Conservation (phyloP, 1,140 invertebrate species). For the Sitophilus oryzae region DNA sequence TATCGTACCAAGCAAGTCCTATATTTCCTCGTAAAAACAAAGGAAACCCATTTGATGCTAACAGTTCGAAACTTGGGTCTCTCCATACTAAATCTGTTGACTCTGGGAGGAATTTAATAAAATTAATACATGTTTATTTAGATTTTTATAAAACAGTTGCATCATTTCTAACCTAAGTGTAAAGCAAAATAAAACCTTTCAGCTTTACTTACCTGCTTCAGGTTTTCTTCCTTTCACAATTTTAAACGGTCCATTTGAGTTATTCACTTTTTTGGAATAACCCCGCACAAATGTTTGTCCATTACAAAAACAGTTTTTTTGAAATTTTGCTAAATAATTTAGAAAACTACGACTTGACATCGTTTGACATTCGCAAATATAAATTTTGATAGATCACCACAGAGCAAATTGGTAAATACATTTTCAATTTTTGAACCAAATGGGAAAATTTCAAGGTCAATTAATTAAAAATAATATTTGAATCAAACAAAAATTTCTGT, state of each 20-base stretch:
- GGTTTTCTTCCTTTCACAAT: constrained; percentile 28
- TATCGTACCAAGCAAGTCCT: constrained; percentile 56
- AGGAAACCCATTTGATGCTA: constrained; percentile 58
- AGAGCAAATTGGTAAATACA: background rate
- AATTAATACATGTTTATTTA: background rate
- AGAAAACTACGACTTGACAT: constrained; percentile 23
- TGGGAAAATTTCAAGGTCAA: background rate
- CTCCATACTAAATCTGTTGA: constrained; percentile 35
- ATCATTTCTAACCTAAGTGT: constrained; percentile 5
- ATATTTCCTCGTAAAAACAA: constrained; percentile 66
- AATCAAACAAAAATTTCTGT: no score
- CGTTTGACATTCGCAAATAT: constrained; percentile 12
- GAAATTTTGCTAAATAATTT: constrained; percentile 19
- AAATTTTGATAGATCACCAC: background rate
- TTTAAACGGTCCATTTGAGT: constrained; percentile 32
- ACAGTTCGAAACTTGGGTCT: constrained; percentile 54
- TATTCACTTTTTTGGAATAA: constrained; percentile 36
- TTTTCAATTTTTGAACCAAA: background rate
- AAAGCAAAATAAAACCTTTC: background rate
- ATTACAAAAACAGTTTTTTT: constrained; percentile 12
- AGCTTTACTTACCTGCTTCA: constrained; percentile 25
- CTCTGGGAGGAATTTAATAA: constrained; percentile 25
- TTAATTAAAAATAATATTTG: no score
- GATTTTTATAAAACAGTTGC: background rate
- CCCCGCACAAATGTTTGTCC: constrained; percentile 16